Base-by-base conservation (phyloP, 2,888 invertebrate genomes). In the Aspidapion aeneum region DNA sequence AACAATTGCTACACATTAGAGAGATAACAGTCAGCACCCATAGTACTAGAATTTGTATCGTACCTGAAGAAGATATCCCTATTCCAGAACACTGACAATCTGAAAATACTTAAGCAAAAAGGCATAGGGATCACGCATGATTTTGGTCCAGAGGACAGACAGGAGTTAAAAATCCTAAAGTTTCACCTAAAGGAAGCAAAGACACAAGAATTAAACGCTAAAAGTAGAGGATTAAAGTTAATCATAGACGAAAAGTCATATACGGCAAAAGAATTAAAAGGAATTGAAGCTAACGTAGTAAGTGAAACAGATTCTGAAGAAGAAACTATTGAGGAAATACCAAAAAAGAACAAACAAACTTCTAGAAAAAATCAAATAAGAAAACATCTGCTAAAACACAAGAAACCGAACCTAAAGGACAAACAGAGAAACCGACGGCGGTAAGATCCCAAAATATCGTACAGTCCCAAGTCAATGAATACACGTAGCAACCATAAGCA, bases 211-310 rank as follows among this genome's bases (percentile, higher is more conserved):
- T 22, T 35, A 16, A 35, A 57, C 3, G 57, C 57, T 35, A 57
- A 35, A 57, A 57, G 21, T 16, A 35, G 22, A 18, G 48, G 18
- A 57, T 18, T 35, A 21, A 57, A 57, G 22, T 12, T 57, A 1
- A 57, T 57, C 18, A 22, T 57, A 22, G 48, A 57, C 18, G 57
- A 22, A 21, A 18, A 21, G 5, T 22, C 48, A 35, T 57, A 57
- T 17, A 35, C 18, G 16, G 48, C 17, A 21, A 48, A 22, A 57
- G 1, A 35, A 18, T n/a, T 57, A 21, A 3, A 21, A 57, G 9
- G 5, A 21, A 5, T 16, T 17, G 57, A 57, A 57, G 1, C 3
- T 1, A 19, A 21, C 3, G 21, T 17, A 21, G 18, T 12, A 3
- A 35, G 35, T 12, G 21, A 19, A 7, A 20, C 22, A 1, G 57